Percentiles rank a stretch among this genome's conserved stretches.
These are phyloP conservation scores for Melitaea athalia DNA, from an alignment of 2,888 invertebrate genomes.

Conservation along the genomic window DNA sequence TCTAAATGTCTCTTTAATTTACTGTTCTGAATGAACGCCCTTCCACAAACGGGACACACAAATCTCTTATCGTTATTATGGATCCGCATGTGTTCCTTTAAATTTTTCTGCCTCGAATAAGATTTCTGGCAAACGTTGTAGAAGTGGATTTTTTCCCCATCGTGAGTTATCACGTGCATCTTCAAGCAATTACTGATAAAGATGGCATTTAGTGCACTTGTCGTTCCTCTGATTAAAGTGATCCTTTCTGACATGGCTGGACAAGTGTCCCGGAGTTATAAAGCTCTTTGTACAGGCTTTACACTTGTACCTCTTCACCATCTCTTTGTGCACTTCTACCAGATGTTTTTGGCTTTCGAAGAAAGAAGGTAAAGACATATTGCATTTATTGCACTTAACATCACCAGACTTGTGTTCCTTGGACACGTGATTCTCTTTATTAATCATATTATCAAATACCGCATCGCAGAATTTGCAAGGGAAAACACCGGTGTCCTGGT, in stretches of 20 bases:
- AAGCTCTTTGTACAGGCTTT: constrained; percentile 75
- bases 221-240: constrained; percentile 75
- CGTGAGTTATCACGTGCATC: constrained; percentile 82
- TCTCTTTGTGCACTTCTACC: constrained; percentile 74
- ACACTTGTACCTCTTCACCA: constrained; percentile 73
- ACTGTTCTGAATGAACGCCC: constrained; percentile 76
- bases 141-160: constrained; percentile 76
- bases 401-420: constrained; percentile 73
- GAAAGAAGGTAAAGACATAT: constrained; percentile 68
- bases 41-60: constrained; percentile 70
- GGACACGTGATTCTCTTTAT: constrained; percentile 71
- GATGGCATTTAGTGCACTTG: constrained; percentile 79
- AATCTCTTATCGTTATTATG: constrained; percentile 75
- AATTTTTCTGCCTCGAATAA: constrained; percentile 72
- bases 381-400: constrained; percentile 71
- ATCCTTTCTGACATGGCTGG: constrained; percentile 71
- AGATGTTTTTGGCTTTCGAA: constrained; percentile 74
- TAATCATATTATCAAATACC: constrained; percentile 69
- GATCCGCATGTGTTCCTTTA: constrained; percentile 72
- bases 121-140: constrained; percentile 78
- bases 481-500: constrained; percentile 74
- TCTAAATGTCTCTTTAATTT: constrained; percentile 74
- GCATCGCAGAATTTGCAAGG: constrained; percentile 67
- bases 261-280: constrained; percentile 72
- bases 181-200: constrained; percentile 80